These are phyloP conservation scores for Spea bombifrons DNA, from an alignment of 2,113 vertebrate genomes.

Conservation along the genomic window DNA sequence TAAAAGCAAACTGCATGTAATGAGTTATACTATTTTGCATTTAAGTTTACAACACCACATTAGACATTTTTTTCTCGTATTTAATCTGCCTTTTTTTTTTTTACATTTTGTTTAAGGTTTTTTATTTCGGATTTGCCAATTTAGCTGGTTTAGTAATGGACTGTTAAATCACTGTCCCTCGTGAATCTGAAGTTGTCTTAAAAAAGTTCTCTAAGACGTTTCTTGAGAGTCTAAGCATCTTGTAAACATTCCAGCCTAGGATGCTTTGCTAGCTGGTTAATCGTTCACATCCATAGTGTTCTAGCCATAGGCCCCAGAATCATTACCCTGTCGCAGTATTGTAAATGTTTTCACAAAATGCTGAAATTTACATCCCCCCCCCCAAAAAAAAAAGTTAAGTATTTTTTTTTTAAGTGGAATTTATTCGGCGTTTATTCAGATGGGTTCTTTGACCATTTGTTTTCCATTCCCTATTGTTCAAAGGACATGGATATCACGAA, in stretches of 20 bases:
- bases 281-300: not conserved
- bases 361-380: not conserved
- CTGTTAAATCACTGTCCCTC: not conserved
- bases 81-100: too few species aligned
- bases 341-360: slow-evolving; percentile 8
- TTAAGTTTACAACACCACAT: not conserved
- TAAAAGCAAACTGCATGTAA: slow-evolving; percentile 19
- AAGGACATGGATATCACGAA: not conserved
- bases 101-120: not conserved
- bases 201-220: not conserved
- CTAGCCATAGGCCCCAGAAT: not conserved
- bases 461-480: slow-evolving; percentile 11
- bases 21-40: slow-evolving; percentile 5
- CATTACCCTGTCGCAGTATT: not conserved
- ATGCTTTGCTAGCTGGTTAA: slow-evolving; percentile 2
- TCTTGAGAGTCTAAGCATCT: not conserved
- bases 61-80: not conserved
- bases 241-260: not conserved
- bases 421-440: not conserved
- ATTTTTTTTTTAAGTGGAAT: slow-evolving; percentile 5
- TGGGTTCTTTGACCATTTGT: slow-evolving; percentile 10
- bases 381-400: not conserved
- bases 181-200: not conserved
- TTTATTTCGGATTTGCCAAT: not conserved
- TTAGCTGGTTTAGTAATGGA: not conserved